These are phyloP conservation scores for Idaea aversata DNA, from an alignment of 2,888 invertebrate genomes.

Conservation along the genomic window DNA sequence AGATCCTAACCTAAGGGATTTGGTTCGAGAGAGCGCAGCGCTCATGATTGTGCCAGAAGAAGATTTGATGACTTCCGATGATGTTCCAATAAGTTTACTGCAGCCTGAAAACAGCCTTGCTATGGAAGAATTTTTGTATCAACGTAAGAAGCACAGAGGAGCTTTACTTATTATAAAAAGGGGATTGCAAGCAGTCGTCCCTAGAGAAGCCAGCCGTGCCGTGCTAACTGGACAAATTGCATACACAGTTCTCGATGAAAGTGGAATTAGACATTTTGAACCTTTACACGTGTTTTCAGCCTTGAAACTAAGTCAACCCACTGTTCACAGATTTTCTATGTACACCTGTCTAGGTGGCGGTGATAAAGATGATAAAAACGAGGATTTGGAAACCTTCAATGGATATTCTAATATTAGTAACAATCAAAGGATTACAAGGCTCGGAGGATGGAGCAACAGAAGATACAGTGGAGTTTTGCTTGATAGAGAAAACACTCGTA, in stretches of 20 bases:
- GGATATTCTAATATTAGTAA: slow-evolving; percentile 74
- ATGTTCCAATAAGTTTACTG: slow-evolving; percentile 85
- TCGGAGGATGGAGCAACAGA: slow-evolving; percentile 67
- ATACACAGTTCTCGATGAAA: slow-evolving; percentile 88
- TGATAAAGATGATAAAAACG: slow-evolving; percentile 73
- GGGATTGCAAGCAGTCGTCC: slow-evolving; percentile 87
- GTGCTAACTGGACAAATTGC: slow-evolving; percentile 87
- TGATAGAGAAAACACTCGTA: slow-evolving; percentile 67
- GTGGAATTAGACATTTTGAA: slow-evolving; percentile 87
- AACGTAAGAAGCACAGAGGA: slow-evolving; percentile 78
- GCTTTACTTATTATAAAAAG: slow-evolving; percentile 87
- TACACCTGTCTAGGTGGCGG: slow-evolving; percentile 82
- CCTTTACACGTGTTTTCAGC: slow-evolving; percentile 88
- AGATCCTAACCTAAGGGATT: slow-evolving; percentile 84
- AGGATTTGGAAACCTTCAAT: slow-evolving; percentile 67
- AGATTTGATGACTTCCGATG: slow-evolving; percentile 82
- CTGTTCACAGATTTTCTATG: slow-evolving; percentile 84
- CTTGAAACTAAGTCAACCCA: slow-evolving; percentile 83
- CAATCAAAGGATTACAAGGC: slow-evolving; percentile 68
- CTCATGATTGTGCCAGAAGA: slow-evolving; percentile 85
- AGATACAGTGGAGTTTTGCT: slow-evolving; percentile 63
- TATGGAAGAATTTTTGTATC: slow-evolving; percentile 86
- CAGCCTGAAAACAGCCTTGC: slow-evolving; percentile 86
- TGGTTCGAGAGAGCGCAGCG: slow-evolving; percentile 87
- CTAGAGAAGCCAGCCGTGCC: slow-evolving; percentile 86